These are phyloP conservation scores for Melozone crissalis DNA, from an alignment of 2,113 vertebrate species.

Conservation along the genomic window DNA sequence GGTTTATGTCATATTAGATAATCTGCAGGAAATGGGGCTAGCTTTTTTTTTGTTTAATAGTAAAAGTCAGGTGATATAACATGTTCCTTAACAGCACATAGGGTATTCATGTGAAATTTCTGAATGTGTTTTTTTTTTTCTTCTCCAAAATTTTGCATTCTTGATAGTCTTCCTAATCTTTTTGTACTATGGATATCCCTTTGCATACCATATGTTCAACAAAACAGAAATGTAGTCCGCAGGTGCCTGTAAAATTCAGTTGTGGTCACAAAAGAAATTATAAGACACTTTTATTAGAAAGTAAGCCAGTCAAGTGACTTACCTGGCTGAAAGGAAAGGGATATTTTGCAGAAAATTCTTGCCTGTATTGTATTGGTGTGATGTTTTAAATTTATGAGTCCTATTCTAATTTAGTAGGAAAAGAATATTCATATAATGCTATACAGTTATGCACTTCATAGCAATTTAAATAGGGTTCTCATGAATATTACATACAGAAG, in stretches of 20 bases:
- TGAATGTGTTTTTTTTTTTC: neutral
- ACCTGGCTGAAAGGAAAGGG: slow-evolving; percentile 48
- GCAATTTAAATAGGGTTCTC: slow-evolving; percentile 12
- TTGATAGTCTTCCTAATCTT: neutral
- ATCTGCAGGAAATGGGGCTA: slow-evolving; percentile 37
- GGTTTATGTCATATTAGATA: slow-evolving; percentile 13
- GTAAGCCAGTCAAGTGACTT: slow-evolving; percentile 35
- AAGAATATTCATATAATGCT: slow-evolving; percentile 21
- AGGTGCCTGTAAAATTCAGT: slow-evolving; percentile 42
- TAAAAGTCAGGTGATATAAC: slow-evolving; percentile 10
- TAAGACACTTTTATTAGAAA: slow-evolving; percentile 48
- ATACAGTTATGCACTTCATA: slow-evolving; percentile 17
- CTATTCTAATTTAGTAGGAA: slow-evolving; percentile 39
- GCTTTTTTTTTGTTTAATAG: slow-evolving; percentile 32
- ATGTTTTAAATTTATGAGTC: slow-evolving; percentile 44
- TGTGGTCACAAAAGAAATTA: slow-evolving; percentile 26
- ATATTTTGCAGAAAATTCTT: slow-evolving; percentile 58
- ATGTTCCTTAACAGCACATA: neutral
- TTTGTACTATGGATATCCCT: neutral
- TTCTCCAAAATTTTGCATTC: slow-evolving; percentile 26
- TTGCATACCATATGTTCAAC: slow-evolving; percentile 22
- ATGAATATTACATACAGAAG: neutral
- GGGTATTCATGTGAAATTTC: neutral
- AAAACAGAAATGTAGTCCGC: slow-evolving; percentile 29
- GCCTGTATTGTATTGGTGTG: neutral